Evolutionary conservation across 2,113 vertebrate species (phyloP), one percentile per base, ranked within the genome.

Genomic region (Burhinus bistriatus): DNA sequence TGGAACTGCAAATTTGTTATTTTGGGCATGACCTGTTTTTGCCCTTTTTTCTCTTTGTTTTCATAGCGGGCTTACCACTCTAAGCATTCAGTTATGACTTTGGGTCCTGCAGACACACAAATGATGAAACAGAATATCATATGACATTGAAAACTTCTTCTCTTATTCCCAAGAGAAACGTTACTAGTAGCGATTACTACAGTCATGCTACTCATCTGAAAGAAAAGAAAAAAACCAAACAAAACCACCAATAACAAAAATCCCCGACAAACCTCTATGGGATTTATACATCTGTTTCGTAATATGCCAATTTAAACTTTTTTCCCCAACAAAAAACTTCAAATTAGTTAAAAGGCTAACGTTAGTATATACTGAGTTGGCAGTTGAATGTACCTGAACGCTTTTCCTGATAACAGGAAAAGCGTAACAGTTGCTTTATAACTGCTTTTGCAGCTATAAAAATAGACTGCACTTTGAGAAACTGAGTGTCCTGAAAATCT

Each of bases 381-480:
- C 61, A 72, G 44, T 47, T 94, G 55, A 79, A 87, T 87, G 54
- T 80, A 93, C 84, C 84, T 83, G 70, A 86, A 83, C 52, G 36
- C 25, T 95, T 83, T 79, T 83, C 58, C 70, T 15, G 7, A 42
- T 69, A 90, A 38, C 44, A 92, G 36, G 44, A 78, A 89, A 80
- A 94, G 81, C 34, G 29, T 62, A 75, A 62, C 42, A 71, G 65
- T 76, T 96, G 65, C 87, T 89, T 92, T 92, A 52, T 87, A 89
- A 85, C 75, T 90, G 51, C 11, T 94, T 87, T 71, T 78, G 51
- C 76, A 78, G 38, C 25, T 84, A 87, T 59, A 82, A 93, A 94
- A 92, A 87, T 85, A 88, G 75, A 83, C 70, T 69, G 75, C 40
- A 55, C 40, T 91, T 91, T 27, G 71, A 94, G 81, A 94, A 89